Evolutionary conservation across 2,113 vertebrate species (phyloP), one percentile per base, ranked within the genome.

Genomic region (Pachypanchax playfairii): DNA sequence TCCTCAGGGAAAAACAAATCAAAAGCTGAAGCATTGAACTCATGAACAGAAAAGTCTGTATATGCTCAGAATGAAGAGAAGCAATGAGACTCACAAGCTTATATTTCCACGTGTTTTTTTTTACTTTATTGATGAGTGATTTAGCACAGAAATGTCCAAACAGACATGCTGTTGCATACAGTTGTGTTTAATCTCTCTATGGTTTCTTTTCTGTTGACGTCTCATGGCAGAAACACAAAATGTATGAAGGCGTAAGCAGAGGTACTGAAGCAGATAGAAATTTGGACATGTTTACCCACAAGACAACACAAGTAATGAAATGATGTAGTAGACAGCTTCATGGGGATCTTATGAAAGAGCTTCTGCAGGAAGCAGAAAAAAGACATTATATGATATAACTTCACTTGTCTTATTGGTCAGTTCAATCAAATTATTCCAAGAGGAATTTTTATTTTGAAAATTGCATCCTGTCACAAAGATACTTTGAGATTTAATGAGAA

Each of bases 1-100:
- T 6, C 28, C 20, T 57, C 69, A 11, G 74, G 84, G 80, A 82
- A 61, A 80, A 77, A 74, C 46, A 54, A 72, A 86, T 89, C 82
- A 88, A 77, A 84, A 73, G 69, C 58, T 33, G 57, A 83, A 42
- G 73, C 62, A 56, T 21, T 2, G 63, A 70, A 72, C 82, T 78
- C 35, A 33, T 66, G 82, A 71, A 71, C 52, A 65, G 73, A 70
- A 42, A 65, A 31, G 55, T 41, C 49, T 46, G 63, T 44, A 26
- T 68, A 71, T 70, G 81, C 65, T 79, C 65, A 56, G 76, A 75
- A 72, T 83, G 55, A 58, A 47, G 69, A 85, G 35, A 13, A 77
- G 66, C 70, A 35, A 69, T 25, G 56, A 75, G 50, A 38, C 64
- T 44, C 48, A 9, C 36, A 29, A 49, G 64, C 54, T 53, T 61